A percentile compares a stretch with the other conserved stretches of the same genome.
phyloP scores from a whole-genome alignment of 2,113 vertebrate genomes.

The Thamnophis sirtalis region DNA sequence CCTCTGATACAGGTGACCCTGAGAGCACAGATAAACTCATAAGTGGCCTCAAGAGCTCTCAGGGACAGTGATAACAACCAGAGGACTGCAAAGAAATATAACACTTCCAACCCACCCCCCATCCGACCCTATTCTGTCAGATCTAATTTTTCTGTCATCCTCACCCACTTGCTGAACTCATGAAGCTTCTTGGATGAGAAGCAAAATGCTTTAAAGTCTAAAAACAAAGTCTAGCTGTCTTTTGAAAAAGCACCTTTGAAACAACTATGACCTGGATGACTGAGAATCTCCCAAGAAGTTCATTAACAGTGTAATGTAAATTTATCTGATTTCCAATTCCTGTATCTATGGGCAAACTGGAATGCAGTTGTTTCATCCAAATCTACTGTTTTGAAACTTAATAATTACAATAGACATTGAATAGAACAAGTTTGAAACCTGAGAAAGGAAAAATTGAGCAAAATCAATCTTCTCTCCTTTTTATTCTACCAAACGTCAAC shows the following conservation, averaged over 20 bases:
- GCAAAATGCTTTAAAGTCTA: background rate
- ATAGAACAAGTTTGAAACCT: background rate
- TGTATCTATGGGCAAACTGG: background rate
- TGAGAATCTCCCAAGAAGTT: background rate
- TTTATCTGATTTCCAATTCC: background rate
- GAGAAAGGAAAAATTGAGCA: background rate
- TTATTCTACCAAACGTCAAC: background rate
- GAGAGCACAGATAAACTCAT: background rate
- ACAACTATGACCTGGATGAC: background rate
- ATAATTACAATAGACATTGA: background rate
- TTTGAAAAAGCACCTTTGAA: background rate
- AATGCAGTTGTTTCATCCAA: background rate
- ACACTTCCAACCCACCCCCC: background rate
- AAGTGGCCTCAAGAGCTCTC: background rate
- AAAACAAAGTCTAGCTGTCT: background rate
- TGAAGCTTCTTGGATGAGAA: background rate
- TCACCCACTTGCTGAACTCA: background rate
- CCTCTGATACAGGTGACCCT: background rate
- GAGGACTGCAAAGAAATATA: background rate
- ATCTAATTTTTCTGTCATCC: background rate
- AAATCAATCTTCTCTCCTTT: background rate
- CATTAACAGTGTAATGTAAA: background rate
- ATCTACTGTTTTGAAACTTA: background rate
- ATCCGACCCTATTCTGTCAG: background rate
- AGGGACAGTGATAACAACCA: background rate